These are phyloP conservation scores for Melopsittacus undulatus DNA, from an alignment of 2,797 vertebrate genomes.

Conservation along the genomic window DNA sequence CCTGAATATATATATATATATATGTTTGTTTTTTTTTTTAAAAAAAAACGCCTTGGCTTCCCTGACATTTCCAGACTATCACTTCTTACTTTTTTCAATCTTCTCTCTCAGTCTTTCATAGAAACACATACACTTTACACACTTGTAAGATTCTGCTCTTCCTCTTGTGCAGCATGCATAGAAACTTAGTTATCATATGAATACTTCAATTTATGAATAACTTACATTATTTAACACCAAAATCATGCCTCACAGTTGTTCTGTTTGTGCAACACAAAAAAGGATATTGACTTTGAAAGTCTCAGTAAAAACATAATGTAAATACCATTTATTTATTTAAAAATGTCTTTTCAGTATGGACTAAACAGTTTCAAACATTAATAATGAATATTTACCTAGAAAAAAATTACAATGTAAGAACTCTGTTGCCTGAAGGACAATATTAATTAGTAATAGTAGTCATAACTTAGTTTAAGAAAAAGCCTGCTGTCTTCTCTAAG, in stretches of 20 bases:
- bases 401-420: conserved; percentile 45
- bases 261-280: background rate
- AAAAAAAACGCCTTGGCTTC: background rate
- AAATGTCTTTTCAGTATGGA: conserved; percentile 23
- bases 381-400: conserved; percentile 68
- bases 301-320: conserved; percentile 38
- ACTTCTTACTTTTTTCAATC: background rate
- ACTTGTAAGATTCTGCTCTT: background rate
- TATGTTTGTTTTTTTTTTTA: accelerated
- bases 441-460: conserved; percentile 68
- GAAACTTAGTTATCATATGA: conserved; percentile 39
- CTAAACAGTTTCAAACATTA: conserved; percentile 65
- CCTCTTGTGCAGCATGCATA: background rate
- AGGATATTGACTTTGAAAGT: conserved; percentile 48
- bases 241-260: conserved; percentile 37
- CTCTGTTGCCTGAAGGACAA: conserved; percentile 59
- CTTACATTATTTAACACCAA: conserved; percentile 58
- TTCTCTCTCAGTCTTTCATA: background rate
- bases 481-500: conserved; percentile 11
- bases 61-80: background rate
- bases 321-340: conserved; percentile 51
- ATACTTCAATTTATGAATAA: conserved; percentile 43
- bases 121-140: background rate
- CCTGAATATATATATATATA: background rate
- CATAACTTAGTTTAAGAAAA: conserved; percentile 63